Evolutionary conservation across 2,797 vertebrate genomes (phyloP), one percentile per base, ranked within the genome.

Genomic region (Hippocampus kuda): DNA sequence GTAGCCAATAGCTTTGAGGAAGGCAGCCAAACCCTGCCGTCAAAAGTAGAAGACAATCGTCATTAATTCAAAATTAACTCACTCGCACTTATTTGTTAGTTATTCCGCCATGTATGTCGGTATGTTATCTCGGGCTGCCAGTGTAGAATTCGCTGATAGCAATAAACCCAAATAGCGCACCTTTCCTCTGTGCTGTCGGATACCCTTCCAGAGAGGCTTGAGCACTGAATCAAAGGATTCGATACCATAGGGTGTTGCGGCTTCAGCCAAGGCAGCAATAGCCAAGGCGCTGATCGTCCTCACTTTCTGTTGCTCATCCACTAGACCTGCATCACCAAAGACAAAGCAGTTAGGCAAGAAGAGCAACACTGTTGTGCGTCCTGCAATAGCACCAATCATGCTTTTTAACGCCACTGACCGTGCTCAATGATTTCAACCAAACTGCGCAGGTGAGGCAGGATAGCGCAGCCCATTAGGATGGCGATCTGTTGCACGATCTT

Each of bases 401-500:
- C 13, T 26, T 26, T 44, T 4, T 10, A 65, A 22, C 3, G 5
- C 15, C 30, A 82, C 94, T 88, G 73, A 98, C 97, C 97, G 51
- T 99, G 97, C 76, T 99, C 97, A 53, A 99, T 99, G 68, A 99
- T 99, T 91, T 99, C 97, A 89, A 99, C 97, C 91, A 99, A 91
- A 87, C 97, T 99, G 81, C 97, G 93, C n/a, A 99, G 94, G 80
- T 99, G 97, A 73, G 97, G 97, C 84, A 99, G 85, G 79, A 99
- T 99, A 68, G 97, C 97, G 67, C 97, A 99, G 77, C 97, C 97
- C 97, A 99, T 99, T 41, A 99, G 94, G 87, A 99, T 99, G 77
- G 97, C 97, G 59, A 99, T 99, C 87, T 99, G 97, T 89, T 99
- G 97, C 12, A 99, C 97, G 48, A 99, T 99, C 88, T 99, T 99